Evolutionary conservation across 2,888 invertebrate species (phyloP), one percentile per base, ranked within the genome.

Genomic region (Lysandra coridon): DNA sequence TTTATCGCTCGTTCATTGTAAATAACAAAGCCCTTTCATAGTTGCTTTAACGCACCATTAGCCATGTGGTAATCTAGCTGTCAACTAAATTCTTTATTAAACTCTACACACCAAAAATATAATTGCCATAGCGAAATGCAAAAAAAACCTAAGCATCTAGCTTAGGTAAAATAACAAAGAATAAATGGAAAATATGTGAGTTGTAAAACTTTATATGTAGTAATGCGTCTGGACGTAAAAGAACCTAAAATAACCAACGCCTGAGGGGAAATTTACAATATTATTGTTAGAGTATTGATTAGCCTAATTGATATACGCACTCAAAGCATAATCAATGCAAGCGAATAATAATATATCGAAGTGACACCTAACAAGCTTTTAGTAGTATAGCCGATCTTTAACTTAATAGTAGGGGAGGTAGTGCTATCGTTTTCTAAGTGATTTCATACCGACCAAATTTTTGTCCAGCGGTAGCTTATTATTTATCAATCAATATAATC

Each of bases 21-120:
- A 76, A 14, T 57, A 76, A 76, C 23, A 76, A 33, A 53, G 53
- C 33, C 57, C 76, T 57, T 76, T 76, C 37, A 76, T 76, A 76
- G 33, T 23, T 53, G 57, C 76, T 7, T 17, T 30, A 53, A 76
- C 76, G 76, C 53, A 33, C 23, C 76, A 57, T 76, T 57, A 44
- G 33, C 17, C 76, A 57, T 53, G 49, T 76, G 53, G 33, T 12
- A 76, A 53, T 44, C n/a, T 10, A n/a, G 44, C 44, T 14, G n/a
- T 44, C 44, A 17, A 76, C 30, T 33, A 49, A 49, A n/a, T 53
- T 30, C 12, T 14, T 57, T 75, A 30, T 4, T 49, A 23, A 74
- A 74, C 1, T 73, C 40, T n/a, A 75, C 49, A 49, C 49, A 30
- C 53, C 2, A 49, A 53, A 14, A 33, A 17, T 57, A 57, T 44